Percentiles rank a stretch among this genome's conserved stretches.
phyloP scores from a whole-genome alignment of 2,797 vertebrate species.

The Acipenser oxyrinchus region DNA sequence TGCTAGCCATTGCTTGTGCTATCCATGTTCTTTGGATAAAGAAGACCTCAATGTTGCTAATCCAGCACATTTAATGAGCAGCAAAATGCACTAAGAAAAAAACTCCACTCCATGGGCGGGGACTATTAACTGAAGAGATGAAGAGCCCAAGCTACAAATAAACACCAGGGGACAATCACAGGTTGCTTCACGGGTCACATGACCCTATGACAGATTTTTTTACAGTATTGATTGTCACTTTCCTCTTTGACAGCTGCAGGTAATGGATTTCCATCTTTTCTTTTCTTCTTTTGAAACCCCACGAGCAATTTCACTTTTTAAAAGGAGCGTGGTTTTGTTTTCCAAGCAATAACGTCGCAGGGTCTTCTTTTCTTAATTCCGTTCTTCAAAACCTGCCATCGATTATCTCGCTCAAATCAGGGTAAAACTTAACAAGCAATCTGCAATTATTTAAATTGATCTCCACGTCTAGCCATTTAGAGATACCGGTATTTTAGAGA shows the following conservation, averaged over 20 bases:
- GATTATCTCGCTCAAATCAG: not conserved
- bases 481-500: no score
- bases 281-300: not conserved
- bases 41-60: no score
- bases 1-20: no score
- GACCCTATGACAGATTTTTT: not conserved
- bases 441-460: no score
- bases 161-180: conserved; percentile 24
- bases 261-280: not conserved
- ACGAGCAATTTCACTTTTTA: not conserved
- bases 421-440: no score
- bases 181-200: not conserved
- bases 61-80: no score
- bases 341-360: no score
- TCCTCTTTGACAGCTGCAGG: not conserved
- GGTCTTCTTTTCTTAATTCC: no score
- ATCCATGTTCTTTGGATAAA: no score
- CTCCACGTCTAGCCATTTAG: no score
- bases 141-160: conserved; percentile 19
- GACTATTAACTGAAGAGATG: conserved; percentile 40
- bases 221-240: not conserved
- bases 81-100: no score
- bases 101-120: conserved; percentile 32
- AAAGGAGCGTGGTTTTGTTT: no score
- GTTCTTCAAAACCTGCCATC: not conserved